Percentiles rank a stretch among this genome's conserved stretches.
Conservation (phyloP, 2,888 invertebrate species). For the Leucoptera coffeella region DNA sequence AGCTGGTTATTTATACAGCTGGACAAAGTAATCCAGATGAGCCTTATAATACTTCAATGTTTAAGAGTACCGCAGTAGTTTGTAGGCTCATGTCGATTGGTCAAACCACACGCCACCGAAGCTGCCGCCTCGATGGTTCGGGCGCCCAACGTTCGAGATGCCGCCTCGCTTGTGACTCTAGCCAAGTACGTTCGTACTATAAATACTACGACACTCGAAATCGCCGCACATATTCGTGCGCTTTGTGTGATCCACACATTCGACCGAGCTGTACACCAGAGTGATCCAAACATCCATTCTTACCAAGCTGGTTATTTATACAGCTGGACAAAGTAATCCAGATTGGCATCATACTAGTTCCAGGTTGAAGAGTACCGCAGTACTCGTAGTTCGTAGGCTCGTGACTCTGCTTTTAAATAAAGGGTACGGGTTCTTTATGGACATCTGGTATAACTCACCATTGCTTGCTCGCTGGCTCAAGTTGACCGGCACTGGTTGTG, state of each 20-base stretch:
- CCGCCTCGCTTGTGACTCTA: too few species aligned
- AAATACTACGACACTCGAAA: too few species aligned
- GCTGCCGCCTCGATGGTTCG: too few species aligned
- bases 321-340: constrained; percentile 1
- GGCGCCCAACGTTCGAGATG: too few species aligned
- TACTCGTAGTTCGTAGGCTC: not conserved
- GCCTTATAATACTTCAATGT: not conserved
- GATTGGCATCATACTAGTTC: not conserved
- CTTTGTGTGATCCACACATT: too few species aligned
- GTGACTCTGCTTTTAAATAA: not conserved
- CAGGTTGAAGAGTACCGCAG: not conserved
- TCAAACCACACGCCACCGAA: too few species aligned
- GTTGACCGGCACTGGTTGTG: constrained; percentile 1
- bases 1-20: constrained; percentile 3
- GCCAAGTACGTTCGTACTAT: too few species aligned
- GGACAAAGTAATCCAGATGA: not conserved
- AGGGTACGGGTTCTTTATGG: constrained; percentile 7
- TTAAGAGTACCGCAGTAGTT: not conserved
- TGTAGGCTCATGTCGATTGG: not conserved
- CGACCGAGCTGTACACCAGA: too few species aligned
- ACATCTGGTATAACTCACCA: constrained; percentile 9
- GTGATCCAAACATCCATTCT: too few species aligned
- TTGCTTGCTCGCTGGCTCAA: constrained; percentile 5
- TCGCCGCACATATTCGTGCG: too few species aligned
- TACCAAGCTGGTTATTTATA: constrained; percentile 2